Conservation (phyloP, 1,140 invertebrate species). For the Bombus waltoni region DNA sequence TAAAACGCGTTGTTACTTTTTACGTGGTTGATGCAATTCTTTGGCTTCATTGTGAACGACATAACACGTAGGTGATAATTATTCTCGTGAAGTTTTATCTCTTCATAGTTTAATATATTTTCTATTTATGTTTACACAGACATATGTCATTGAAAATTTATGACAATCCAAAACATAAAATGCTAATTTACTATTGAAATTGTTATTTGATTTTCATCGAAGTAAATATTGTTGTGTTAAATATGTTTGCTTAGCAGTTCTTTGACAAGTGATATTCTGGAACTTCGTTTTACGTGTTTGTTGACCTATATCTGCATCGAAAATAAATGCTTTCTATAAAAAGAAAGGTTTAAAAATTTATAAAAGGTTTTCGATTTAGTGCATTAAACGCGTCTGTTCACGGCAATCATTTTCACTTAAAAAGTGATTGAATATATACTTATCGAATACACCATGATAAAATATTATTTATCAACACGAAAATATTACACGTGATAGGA, state of each 20-base stretch:
- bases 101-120: background rate
- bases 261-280: background rate
- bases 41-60: background rate
- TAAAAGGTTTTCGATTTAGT: no score
- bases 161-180: background rate
- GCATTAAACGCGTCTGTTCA: no score
- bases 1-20: background rate
- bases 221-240: background rate
- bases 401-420: background rate
- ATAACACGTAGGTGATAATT: background rate
- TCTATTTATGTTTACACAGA: no score
- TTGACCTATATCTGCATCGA: constrained; percentile 10
- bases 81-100: background rate
- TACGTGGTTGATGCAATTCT: constrained; percentile 9
- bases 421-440: background rate
- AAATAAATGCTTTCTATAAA: background rate
- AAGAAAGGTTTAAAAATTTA: background rate
- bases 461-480: background rate
- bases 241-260: no score
- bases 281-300: background rate
- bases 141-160: background rate
- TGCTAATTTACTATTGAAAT: background rate
- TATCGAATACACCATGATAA: background rate
- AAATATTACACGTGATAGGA: background rate
- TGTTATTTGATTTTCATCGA: background rate